Evolutionary conservation across 2,888 invertebrate genomes (phyloP), one percentile per base, ranked within the genome.

Genomic region (Drosophila anomelani): DNA sequence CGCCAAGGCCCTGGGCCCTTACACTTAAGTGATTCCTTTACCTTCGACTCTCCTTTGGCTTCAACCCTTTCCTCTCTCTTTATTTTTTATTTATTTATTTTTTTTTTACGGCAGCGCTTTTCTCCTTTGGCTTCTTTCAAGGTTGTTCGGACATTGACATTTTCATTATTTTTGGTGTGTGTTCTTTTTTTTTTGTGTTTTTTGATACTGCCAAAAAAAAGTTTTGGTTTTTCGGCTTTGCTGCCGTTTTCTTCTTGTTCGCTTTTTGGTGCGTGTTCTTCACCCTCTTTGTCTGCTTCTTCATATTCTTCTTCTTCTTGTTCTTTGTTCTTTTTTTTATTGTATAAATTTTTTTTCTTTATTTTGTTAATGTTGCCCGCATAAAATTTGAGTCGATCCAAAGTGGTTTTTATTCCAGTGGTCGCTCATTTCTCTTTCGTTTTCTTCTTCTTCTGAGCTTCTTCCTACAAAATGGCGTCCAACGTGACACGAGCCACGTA

Each of bases 81-180:
- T 51, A 23, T 39, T 49, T 72, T 61, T 67, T 72, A 2, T 44
- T 44, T 44, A 34, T 20, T 49, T n/a, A n/a, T 72, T 61, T 44
- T 15, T 46, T 64, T 43, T 59, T 67, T 43, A 71, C 75, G 76
- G 81, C 81, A 80, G 88, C 81, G 86, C 81, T 89, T 91, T 84
- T 87, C 84, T 84, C 84, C 84, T 90, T 85, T 89, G 89, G 85
- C 86, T 90, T 91, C 91, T 92, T 92, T 92, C 92, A 92, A 92
- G 92, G 92, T 92, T 92, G 92, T 91, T 92, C 91, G 92, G 91
- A 85, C 92, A 91, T 92, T 92, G 92, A 92, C 92, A 92, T 90
- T 92, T 87, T 87, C 81, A 86, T 88, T 88, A 83, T 86, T 70
- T 58, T 70, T 58, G 59, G 57, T 59, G 49, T 15, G 76, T 76